A percentile compares a stretch with the other conserved stretches of the same genome.
Evolutionary conservation across 1,140 invertebrate genomes (phyloP).

Genomic region (Halictus rubicundus): DNA sequence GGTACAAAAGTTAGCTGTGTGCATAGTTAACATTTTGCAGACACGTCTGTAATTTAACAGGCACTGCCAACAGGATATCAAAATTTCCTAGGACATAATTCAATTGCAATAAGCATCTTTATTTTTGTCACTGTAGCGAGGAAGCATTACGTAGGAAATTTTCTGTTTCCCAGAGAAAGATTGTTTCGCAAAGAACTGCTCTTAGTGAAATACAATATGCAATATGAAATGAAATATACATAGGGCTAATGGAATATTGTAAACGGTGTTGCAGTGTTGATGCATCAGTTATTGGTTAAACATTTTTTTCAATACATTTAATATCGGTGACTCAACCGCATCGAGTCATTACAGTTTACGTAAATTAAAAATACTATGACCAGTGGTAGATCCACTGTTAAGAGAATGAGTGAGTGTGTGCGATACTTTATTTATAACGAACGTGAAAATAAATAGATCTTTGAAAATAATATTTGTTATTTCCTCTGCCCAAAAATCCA

Average conservation of each 20-base stretch:
- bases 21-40: constrained; percentile 29
- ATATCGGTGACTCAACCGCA: constrained; percentile 54
- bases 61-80: constrained; percentile 33
- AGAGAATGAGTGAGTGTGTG: constrained; percentile 78
- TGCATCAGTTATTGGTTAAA: constrained; percentile 53
- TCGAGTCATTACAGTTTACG: constrained; percentile 59
- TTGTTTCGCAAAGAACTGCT: constrained; percentile 2
- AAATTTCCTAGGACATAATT: constrained; percentile 14
- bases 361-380: constrained; percentile 68
- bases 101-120: constrained; percentile 14
- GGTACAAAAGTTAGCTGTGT: constrained; percentile 13
- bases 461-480: constrained; percentile 26
- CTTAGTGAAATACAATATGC: constrained; percentile 18
- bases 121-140: neutral
- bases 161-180: neutral
- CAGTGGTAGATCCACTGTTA: constrained; percentile 72
- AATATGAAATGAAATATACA: constrained; percentile 26
- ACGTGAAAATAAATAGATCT: constrained; percentile 62
- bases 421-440: constrained; percentile 78
- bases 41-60: constrained; percentile 20
- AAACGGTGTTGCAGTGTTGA: constrained; percentile 54
- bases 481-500: neutral
- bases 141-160: neutral
- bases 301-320: constrained; percentile 58
- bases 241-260: constrained; percentile 65